Evolutionary conservation across 30 jellyfish, hydroid and myxozoan genomes (phyloP).

Genomic region (Rhopilema esculentum): DNA sequence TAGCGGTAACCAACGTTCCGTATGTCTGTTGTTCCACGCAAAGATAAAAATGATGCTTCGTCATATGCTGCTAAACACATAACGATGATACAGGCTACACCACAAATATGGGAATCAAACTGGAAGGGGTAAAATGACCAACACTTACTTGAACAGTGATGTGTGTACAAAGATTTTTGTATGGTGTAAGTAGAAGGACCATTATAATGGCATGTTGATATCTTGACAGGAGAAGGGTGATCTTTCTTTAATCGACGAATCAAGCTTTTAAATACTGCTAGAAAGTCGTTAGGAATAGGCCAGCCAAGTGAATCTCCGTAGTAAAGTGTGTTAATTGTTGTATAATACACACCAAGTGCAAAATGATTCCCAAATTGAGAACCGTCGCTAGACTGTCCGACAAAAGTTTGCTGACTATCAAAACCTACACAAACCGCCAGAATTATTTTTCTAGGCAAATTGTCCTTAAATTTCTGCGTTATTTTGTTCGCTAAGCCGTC

Average conservation of each 20-base stretch:
- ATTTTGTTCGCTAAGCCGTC: constrained; percentile 6
- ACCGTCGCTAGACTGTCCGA: constrained; percentile 2
- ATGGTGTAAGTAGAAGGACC: background rate
- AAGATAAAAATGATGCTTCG: no score
- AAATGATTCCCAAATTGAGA: constrained; percentile 15
- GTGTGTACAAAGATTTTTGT: background rate
- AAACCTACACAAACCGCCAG: constrained; percentile 3
- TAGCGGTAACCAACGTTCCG: no score
- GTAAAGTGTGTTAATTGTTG: background rate
- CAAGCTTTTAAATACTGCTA: background rate
- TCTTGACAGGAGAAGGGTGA: background rate
- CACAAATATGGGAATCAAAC: background rate
- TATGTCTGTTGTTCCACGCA: no score
- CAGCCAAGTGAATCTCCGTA: constrained; percentile 38
- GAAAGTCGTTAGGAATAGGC: constrained; percentile 17
- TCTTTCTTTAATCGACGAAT: background rate
- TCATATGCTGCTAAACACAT: background rate
- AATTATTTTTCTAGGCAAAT: background rate
- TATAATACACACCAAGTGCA: constrained; percentile 21
- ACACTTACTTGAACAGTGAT: background rate
- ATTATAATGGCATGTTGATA: background rate
- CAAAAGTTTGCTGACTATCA: constrained; percentile 1
- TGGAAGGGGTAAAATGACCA: background rate
- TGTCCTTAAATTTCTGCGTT: background rate
- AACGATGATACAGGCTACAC: background rate